These are phyloP conservation scores for Cyprinodon variegatus DNA, from an alignment of 2,113 vertebrate species.

Conservation along the genomic window DNA sequence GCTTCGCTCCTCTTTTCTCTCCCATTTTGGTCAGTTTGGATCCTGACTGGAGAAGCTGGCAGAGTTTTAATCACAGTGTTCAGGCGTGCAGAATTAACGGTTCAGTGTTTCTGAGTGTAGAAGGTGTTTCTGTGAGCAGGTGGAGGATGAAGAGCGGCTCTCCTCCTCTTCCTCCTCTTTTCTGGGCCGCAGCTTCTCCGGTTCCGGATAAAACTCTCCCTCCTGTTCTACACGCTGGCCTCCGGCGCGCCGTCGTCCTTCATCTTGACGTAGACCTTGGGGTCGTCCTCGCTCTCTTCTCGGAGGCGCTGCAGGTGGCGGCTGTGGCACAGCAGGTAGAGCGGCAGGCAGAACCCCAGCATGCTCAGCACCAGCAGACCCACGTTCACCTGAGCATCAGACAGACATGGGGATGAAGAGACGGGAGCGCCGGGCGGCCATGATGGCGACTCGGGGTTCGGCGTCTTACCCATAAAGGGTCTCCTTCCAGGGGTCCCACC, in stretches of 20 bases:
- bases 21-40: constrained; percentile 24
- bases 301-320: constrained; percentile 83
- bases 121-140: constrained; percentile 6
- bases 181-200: neutral
- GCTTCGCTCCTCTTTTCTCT: constrained; percentile 1
- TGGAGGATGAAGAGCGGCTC: neutral
- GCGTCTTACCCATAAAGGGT: constrained; percentile 92
- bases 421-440: neutral
- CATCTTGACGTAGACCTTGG: constrained; percentile 91
- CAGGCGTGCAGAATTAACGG: constrained; percentile 22
- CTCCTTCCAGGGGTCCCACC: constrained; percentile 91
- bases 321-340: constrained; percentile 91
- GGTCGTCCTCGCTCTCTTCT: constrained; percentile 84
- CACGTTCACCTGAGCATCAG: constrained; percentile 88
- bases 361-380: constrained; percentile 88
- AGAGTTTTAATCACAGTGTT: constrained; percentile 43
- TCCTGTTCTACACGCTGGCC: constrained; percentile 85
- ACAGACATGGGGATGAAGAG: neutral
- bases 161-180: neutral
- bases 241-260: constrained; percentile 84
- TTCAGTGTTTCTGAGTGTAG: constrained; percentile 17
- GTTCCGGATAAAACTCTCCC: neutral
- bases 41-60: constrained; percentile 8
- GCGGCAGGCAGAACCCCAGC: constrained; percentile 94
- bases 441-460: neutral